phyloP scores from a whole-genome alignment of 2,113 vertebrate species.

The Petrocephalus microphthalmus region DNA sequence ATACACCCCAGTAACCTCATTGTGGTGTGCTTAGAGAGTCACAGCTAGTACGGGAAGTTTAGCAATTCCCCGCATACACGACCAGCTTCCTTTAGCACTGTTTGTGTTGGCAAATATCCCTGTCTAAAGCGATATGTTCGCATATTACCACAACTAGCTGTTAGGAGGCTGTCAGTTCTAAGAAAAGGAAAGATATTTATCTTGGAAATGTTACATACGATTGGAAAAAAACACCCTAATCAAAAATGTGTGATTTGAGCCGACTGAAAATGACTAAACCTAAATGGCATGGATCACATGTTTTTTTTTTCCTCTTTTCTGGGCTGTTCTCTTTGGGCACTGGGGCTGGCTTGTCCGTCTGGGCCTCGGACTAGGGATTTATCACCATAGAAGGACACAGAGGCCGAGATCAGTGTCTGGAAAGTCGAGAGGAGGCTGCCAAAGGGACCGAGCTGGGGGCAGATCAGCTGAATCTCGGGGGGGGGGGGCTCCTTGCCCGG shows the following conservation, averaged over 20 bases:
- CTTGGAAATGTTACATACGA: background rate
- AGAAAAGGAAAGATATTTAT: background rate
- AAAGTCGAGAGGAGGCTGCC: background rate
- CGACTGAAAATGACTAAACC: constrained; percentile 1
- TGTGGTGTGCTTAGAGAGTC: background rate
- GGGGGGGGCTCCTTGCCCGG: too few species aligned
- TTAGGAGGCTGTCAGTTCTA: background rate
- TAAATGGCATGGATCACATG: background rate
- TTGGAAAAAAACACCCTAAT: constrained; percentile 3
- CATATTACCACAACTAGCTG: background rate
- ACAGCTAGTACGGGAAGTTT: background rate
- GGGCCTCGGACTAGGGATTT: background rate
- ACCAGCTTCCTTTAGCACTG: background rate
- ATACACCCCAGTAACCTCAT: background rate
- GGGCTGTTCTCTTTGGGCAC: background rate
- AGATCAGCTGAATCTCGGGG: background rate
- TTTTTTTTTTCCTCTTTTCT: background rate
- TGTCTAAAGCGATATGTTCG: background rate
- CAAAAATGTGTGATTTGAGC: constrained; percentile 12
- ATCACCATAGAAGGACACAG: background rate
- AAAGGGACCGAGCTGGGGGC: background rate
- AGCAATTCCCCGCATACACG: background rate
- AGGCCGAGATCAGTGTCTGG: background rate
- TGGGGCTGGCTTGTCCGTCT: background rate
- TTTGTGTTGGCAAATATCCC: background rate